A percentile compares a stretch with the other conserved stretches of the same genome.
phyloP scores from a whole-genome alignment of 1,140 invertebrate species.

The Pomacea maculata region DNA sequence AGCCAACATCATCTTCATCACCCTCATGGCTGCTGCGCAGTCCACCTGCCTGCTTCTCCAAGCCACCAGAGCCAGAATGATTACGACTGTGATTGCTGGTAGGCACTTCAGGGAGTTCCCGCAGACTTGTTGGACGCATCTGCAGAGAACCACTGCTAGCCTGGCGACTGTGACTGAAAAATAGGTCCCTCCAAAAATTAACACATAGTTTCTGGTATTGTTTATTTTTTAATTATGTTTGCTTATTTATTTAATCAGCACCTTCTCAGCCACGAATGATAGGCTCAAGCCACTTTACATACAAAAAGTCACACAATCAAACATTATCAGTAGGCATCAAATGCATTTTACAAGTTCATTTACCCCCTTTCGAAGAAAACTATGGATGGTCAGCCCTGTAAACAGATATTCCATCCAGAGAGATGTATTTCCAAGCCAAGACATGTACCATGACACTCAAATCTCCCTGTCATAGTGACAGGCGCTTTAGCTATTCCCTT shows the following conservation, averaged over 20 bases:
- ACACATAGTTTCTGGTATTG: neutral
- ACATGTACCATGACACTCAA: no score
- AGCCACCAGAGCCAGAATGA: slow-evolving; percentile 16
- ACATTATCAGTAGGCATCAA: neutral
- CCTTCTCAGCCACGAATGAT: no score
- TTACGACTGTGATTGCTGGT: slow-evolving; percentile 22
- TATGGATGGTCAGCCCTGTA: no score
- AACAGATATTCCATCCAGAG: no score
- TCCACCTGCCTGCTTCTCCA: neutral
- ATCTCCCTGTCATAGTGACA: no score
- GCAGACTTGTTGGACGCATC: slow-evolving; percentile 38
- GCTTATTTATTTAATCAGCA: neutral
- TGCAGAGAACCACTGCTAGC: slow-evolving; percentile 29
- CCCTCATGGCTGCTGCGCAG: slow-evolving; percentile 2
- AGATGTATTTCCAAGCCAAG: no score
- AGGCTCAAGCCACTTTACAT: neutral
- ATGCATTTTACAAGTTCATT: neutral
- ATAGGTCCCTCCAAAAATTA: neutral
- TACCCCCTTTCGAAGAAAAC: no score
- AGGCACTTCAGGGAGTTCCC: slow-evolving; percentile 42
- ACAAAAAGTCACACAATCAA: neutral
- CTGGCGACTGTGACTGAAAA: slow-evolving; percentile 32
- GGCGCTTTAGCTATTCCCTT: no score
- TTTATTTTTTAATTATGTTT: neutral
- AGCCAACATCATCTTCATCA: slow-evolving; percentile 29